Conservation (phyloP, 1,140 invertebrate genomes). For the Drosophila ercepeae region DNA sequence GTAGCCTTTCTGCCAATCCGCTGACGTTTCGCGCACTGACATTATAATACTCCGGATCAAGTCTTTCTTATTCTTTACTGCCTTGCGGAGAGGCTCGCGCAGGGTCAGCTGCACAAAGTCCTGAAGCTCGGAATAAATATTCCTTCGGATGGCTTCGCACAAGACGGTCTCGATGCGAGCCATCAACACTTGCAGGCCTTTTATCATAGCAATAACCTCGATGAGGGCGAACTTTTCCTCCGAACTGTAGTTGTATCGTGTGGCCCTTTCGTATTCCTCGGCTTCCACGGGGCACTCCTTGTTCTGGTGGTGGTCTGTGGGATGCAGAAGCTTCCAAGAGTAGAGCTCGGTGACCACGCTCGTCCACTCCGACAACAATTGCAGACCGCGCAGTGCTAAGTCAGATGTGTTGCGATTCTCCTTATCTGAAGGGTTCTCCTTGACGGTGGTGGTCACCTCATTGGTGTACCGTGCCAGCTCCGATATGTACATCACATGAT, state of each 20-base stretch:
- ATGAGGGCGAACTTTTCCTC: slow-evolving; percentile 99
- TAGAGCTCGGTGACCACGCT: slow-evolving; percentile 98
- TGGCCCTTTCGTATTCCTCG: slow-evolving; percentile 99
- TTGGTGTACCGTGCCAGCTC: slow-evolving; percentile 98
- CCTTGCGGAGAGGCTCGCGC: slow-evolving; percentile 96
- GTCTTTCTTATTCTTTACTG: slow-evolving; percentile 99
- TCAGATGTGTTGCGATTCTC: slow-evolving; percentile 98
- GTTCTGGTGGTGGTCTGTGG: slow-evolving; percentile 98
- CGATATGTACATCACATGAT: slow-evolving; percentile 98
- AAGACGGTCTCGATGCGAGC: slow-evolving; percentile 99
- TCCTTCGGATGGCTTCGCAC: slow-evolving; percentile 96
- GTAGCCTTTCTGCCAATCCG: slow-evolving; percentile 96
- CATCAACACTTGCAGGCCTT: slow-evolving; percentile 98
- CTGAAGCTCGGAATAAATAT: slow-evolving; percentile 98
- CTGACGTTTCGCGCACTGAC: slow-evolving; percentile 97
- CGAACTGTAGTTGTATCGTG: slow-evolving; percentile 98
- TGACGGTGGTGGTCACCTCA: slow-evolving; percentile 96
- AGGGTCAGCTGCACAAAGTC: slow-evolving; percentile 97
- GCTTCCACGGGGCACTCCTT: slow-evolving; percentile 97
- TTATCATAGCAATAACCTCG: slow-evolving; percentile 99
- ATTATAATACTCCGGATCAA: slow-evolving; percentile 96
- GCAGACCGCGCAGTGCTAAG: slow-evolving; percentile 95
- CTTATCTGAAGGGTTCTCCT: slow-evolving; percentile 94
- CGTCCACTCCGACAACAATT: slow-evolving; percentile 98
- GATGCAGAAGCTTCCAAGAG: slow-evolving; percentile 99